Evolutionary conservation across 2,113 vertebrate genomes (phyloP).

Genomic region (Rynchops niger): DNA sequence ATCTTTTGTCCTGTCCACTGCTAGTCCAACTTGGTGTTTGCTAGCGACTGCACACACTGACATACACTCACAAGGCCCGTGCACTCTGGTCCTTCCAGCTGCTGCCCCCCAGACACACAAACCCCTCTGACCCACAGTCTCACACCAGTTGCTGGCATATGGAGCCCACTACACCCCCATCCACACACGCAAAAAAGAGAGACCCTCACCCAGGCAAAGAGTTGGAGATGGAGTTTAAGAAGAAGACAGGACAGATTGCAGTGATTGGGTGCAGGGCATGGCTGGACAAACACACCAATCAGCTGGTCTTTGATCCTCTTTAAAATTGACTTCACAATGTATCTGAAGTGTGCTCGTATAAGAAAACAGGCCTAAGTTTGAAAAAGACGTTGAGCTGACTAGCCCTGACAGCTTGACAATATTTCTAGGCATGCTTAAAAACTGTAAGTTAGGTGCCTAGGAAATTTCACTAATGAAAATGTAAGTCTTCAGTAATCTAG

Average conservation of each 20-base stretch:
- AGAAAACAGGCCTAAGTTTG: neutral
- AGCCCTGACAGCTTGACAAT: neutral
- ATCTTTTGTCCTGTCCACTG: neutral
- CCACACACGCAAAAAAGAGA: neutral
- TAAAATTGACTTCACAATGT: neutral
- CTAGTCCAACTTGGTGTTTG: neutral
- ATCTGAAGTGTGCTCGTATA: neutral
- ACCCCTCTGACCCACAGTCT: neutral
- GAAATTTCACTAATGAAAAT: neutral
- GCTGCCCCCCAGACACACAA: neutral
- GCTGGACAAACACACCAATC: neutral
- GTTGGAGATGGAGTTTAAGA: neutral
- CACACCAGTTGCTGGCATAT: neutral
- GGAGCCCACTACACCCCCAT: neutral
- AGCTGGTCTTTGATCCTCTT: neutral
- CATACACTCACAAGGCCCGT: no score
- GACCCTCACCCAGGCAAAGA: neutral
- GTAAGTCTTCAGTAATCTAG: neutral
- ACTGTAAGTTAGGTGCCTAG: neutral
- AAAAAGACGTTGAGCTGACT: neutral
- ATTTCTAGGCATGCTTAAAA: neutral
- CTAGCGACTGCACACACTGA: neutral
- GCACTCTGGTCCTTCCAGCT: neutral
- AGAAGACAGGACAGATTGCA: neutral
- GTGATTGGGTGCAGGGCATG: neutral